Base-by-base conservation (phyloP, 2,113 vertebrate genomes). In the Salvelinus namaycush region DNA sequence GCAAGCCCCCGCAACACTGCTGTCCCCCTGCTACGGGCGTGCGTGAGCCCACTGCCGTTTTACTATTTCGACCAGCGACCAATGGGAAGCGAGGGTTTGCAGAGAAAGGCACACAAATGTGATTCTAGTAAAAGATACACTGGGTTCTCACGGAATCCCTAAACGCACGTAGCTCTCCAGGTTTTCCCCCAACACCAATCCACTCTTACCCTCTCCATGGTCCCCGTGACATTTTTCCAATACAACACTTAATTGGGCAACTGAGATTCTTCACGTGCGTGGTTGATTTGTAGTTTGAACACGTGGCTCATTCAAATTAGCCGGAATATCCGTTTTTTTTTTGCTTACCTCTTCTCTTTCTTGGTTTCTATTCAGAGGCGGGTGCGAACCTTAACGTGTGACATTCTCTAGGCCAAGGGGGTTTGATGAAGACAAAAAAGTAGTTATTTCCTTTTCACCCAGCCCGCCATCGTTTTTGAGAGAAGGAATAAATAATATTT, bases 251-350 rank as follows among this genome's bases (percentile, higher is more conserved):
- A 95, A 97, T 97, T 96, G 95, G 96, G 94, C 94, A 95, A 95
- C 96, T 93, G 93, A 95, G 95, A 95, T 95, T 95, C 94, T 95
- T 98, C 96, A 97, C 96, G 96, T 98, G 96, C 95, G 95, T 94
- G 91, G 94, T 94, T 98, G 95, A 98, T 97, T 96, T 96, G 96
- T 96, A 97, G 95, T 96, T 97, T 96, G 96, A 98, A 97, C 97
- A 97, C 96, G 96, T 98, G 96, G 96, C 96, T 97, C 95, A 96
- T 95, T 96, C 94, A 97, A 96, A 95, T 91, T 96, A 95, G 93
- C 93, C 95, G 94, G 94, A 96, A 95, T 94, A 95, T 94, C 93
- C 86, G 93, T 92, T 93, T 89, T 90, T 93, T 93, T 84, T 79
- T 78, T 70, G 78, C 78, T 39, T 9, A 9, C 70, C 67, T 82